A percentile compares a stretch with the other conserved stretches of the same genome.
These are phyloP conservation scores for Epirrhoe alternata DNA, from an alignment of 2,888 invertebrate genomes.

Conservation along the genomic window DNA sequence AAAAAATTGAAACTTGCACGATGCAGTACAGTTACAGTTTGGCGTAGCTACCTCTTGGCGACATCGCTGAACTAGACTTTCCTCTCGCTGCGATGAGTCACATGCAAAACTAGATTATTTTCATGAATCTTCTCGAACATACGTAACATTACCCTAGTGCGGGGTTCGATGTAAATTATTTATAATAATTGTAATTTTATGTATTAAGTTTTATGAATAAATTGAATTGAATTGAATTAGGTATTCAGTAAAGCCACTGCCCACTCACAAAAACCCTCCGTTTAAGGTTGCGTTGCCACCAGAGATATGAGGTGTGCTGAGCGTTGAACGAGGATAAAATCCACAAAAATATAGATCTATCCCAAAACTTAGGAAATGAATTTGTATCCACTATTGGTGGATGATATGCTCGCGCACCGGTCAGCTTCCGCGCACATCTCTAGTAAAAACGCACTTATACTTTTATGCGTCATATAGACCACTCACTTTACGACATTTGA, in stretches of 20 bases:
- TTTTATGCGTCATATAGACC: too few species aligned
- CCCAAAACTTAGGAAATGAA: neutral
- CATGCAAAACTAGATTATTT: conserved; percentile 2
- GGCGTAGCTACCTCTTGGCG: conserved; percentile 52
- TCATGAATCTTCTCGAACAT: conserved; percentile 8
- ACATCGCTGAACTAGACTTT: conserved; percentile 45
- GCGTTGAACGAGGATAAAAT: neutral
- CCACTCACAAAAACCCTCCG: neutral
- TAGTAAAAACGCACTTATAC: neutral
- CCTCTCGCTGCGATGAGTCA: conserved; percentile 28
- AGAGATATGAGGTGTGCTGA: neutral
- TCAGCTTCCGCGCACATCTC: neutral
- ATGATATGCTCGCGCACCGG: neutral
- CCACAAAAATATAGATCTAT: neutral
- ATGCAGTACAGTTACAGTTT: conserved; percentile 61
- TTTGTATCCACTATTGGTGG: neutral
- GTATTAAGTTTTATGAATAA: too few species aligned
- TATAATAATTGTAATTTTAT: too few species aligned
- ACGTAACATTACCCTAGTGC: neutral
- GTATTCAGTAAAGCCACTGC: neutral
- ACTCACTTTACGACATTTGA: too few species aligned
- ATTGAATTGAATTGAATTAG: too few species aligned
- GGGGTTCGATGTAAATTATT: too few species aligned
- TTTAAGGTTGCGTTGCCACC: neutral
- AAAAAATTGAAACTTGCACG: conserved; percentile 52